Evolutionary conservation across 2,797 vertebrate genomes (phyloP).

Genomic region (Rhabdomys pumilio): DNA sequence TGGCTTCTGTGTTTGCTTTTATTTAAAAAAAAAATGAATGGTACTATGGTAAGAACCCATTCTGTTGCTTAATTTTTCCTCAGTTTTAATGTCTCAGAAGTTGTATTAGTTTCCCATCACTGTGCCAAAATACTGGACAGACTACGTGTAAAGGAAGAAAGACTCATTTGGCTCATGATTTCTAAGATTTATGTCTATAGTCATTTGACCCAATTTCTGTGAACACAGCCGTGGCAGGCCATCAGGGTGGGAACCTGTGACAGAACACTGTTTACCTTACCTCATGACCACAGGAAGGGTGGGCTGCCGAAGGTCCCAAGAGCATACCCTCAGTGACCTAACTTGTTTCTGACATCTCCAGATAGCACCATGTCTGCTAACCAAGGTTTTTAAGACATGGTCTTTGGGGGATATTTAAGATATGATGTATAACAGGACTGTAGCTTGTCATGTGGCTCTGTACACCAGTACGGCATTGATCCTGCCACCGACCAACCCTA

Average conservation of each 20-base stretch:
- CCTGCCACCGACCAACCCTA: not conserved
- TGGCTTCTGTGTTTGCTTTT: slow-evolving; percentile 13
- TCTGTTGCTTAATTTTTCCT: slow-evolving; percentile 23
- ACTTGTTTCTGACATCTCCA: not conserved
- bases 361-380: not conserved
- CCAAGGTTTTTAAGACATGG: not conserved
- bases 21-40: not conserved
- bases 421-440: not conserved
- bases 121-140: not conserved
- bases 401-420: not conserved
- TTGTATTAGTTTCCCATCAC: not conserved
- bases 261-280: not conserved
- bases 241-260: not conserved
- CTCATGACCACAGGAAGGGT: not conserved
- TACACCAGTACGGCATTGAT: not conserved
- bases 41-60: not conserved
- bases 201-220: not conserved
- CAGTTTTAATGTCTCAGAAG: not conserved
- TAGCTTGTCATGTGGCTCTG: not conserved
- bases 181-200: not conserved
- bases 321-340: not conserved
- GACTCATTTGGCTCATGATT: not conserved
- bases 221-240: not conserved
- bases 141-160: not conserved
- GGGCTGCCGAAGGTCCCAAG: not conserved